These are phyloP conservation scores for Hemicentrotus pulcherrimus DNA, from an alignment of 35 echinoderm and acorn worm species.

Conservation along the genomic window DNA sequence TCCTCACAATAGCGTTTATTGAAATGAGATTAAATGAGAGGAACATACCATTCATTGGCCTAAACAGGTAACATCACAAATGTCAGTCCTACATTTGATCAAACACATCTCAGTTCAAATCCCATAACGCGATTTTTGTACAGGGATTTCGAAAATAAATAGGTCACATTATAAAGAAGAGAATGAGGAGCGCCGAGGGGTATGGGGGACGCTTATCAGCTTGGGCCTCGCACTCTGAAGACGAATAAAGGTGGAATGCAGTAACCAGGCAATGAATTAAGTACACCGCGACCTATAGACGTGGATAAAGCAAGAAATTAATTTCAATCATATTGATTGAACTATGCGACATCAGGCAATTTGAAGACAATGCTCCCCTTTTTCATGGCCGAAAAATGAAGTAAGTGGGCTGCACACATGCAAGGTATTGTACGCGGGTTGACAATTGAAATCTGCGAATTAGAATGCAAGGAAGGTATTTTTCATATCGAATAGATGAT, in stretches of 20 bases:
- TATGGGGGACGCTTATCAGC: not conserved
- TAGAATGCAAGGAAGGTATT: not conserved
- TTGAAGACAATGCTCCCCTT: not conserved
- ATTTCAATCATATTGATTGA: not conserved
- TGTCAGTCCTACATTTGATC: not conserved
- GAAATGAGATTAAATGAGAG: conserved; percentile 11
- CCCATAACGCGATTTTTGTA: conserved; percentile 2
- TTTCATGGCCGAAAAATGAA: not conserved
- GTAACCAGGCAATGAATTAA: not conserved
- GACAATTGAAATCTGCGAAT: not conserved
- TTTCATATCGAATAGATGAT: not conserved
- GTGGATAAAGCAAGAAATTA: not conserved
- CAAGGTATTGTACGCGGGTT: not conserved
- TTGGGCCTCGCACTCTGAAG: not conserved
- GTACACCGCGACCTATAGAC: not conserved
- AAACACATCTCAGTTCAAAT: not conserved
- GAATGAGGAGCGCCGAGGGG: not conserved
- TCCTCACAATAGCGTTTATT: not conserved
- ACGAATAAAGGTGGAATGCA: not conserved
- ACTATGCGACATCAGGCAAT: not conserved
- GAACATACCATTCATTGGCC: not conserved
- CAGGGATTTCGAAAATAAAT: not conserved
- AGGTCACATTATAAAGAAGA: not conserved
- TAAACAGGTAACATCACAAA: not conserved
- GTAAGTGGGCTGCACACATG: not conserved